Evolutionary conservation across 2,797 vertebrate genomes (phyloP), one percentile per base, ranked within the genome.

Genomic region (Sebastes umbrosus): DNA sequence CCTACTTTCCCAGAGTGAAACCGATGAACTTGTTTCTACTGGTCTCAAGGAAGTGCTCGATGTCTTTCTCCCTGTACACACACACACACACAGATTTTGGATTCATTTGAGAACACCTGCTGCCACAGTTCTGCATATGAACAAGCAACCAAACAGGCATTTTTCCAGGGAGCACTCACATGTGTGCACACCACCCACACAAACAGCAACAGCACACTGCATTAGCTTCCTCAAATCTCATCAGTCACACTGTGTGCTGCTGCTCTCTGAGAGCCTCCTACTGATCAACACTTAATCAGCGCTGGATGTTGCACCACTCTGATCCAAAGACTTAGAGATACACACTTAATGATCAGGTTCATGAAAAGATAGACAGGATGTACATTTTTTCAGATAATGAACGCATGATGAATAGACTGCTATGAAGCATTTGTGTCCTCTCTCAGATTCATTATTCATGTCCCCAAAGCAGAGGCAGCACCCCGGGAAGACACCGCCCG

Each of bases 21-120:
- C 98, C 98, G 1, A 99, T 99, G 95, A 99, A 99, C 88, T 99
- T 99, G 95, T 98, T 98, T 72, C 98, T 96, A 87, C 98, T 99
- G 0, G 95, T 97, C 87, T 99, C 98, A 54, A 99, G 95, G 90
- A 99, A 99, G 77, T 98, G 97, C 86, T 99, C 98, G 1, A 99
- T 99, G 93, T 99, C 98, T 58, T 98, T 99, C 94, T 99, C 98
- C 88, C 98, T 99, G 31, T 58, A 83, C 16, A 73, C 60, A 85
- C 82, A 83, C 68, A 39, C 3, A 71, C 59, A 25, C 22, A 50
- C 39, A 84, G 67, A 76, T 63, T 50, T 58, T 3, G 34, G 50
- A 58, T 74, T 60, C 5, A 54, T 73, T 39, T 27, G 25, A 13
- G 18, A 11, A 29, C 32, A 69, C 69, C 79, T 63, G 58, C 80